Evolutionary conservation across 2,797 vertebrate genomes (phyloP).

Genomic region (Peromyscus attwateri): DNA sequence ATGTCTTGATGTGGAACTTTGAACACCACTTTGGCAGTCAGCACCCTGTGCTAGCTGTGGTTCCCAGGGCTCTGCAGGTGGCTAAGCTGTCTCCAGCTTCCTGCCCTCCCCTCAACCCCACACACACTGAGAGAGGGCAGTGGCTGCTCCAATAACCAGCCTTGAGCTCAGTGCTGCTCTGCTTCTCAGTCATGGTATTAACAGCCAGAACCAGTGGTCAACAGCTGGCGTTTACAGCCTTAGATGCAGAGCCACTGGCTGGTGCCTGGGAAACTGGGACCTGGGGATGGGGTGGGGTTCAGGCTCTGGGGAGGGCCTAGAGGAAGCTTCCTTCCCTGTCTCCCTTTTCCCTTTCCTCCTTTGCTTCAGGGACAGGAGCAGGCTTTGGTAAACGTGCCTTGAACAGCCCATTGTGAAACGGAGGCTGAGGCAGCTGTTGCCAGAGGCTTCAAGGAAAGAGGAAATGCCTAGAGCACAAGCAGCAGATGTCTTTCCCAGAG

Average conservation of each 20-base stretch:
- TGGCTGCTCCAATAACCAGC: neutral
- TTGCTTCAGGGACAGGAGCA: neutral
- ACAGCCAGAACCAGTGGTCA: neutral
- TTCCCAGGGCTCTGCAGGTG: neutral
- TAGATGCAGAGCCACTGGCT: neutral
- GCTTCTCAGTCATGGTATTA: constrained; percentile 3
- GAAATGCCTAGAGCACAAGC: neutral
- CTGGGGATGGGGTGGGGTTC: neutral
- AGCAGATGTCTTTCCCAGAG: neutral
- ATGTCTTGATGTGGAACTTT: neutral
- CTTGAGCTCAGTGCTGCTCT: constrained; percentile 20
- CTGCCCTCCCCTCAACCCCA: neutral
- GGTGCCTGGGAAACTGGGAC: neutral
- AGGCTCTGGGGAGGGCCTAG: neutral
- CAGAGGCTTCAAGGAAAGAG: neutral
- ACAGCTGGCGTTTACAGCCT: neutral
- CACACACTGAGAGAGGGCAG: neutral
- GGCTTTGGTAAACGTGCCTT: neutral
- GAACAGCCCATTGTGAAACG: neutral
- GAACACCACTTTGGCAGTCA: neutral
- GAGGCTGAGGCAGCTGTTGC: neutral
- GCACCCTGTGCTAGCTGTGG: neutral
- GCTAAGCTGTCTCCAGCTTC: neutral
- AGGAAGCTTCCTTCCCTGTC: neutral
- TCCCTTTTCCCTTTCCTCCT: neutral